Evolutionary conservation across 2,797 vertebrate genomes (phyloP), one percentile per base, ranked within the genome.

Genomic region (Sphenodon punctatus): DNA sequence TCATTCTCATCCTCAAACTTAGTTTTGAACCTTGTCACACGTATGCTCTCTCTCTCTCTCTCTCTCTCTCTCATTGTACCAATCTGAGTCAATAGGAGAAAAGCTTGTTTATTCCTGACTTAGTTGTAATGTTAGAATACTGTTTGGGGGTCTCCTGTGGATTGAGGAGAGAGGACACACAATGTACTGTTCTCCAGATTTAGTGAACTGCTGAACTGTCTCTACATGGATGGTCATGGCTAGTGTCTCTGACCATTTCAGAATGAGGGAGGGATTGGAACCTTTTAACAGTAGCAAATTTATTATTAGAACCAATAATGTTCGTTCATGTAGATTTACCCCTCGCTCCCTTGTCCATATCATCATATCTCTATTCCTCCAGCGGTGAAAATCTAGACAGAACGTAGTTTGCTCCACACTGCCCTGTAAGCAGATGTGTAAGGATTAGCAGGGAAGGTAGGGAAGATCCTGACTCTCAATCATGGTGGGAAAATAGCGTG

Each of bases 141-240:
- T 49, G n/a, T 46, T 67, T 4, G 30, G 19, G 49, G 23, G 20
- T 67, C 60, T 17, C 27, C 45, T 61, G 32, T n/a, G 60, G n/a
- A 25, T 13, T 34, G 45, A 46, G 19, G 22, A n/a, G 9, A 19
- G n/a, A 27, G 51, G 49, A 15, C 27, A 49, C 49, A 51, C n/a
- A 8, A 25, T 51, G 49, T 17, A 13, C 32, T 38, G 49, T 32
- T 45, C 56, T 46, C 23, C 32, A 34, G 14, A 49, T 51, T 32
- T 22, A 8, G 27, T 55, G 66, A 25, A 19, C 75, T 25, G 5
- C 2, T 56, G 4, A 69, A n/a, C 15, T 25, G 17, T 4, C 10
- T 49, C 8, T 20, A 23, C 0, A 10, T 39, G 27, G 17, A 8
- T 2, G 48, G 20, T 45, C n/a, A 16, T 53, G 9, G n/a, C n/a